These are phyloP conservation scores for Odobenus rosmarus DNA, from an alignment of 2,113 vertebrate genomes.

Conservation along the genomic window DNA sequence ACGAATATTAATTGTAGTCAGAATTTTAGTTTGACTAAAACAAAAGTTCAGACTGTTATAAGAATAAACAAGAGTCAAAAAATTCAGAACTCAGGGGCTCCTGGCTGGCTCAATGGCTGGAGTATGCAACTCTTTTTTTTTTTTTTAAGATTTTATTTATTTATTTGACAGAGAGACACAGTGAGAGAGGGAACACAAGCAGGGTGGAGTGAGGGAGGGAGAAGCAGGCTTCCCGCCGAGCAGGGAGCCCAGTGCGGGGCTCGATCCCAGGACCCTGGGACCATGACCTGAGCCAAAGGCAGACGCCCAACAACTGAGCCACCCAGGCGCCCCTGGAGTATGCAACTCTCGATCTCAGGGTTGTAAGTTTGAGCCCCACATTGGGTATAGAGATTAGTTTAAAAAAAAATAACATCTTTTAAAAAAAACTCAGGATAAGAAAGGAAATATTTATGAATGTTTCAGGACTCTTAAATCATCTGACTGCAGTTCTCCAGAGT, in stretches of 20 bases:
- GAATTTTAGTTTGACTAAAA: background rate
- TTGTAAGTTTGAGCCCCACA: background rate
- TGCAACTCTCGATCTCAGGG: background rate
- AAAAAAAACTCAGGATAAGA: conserved; percentile 30
- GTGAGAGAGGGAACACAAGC: too few species aligned
- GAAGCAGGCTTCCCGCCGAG: too few species aligned
- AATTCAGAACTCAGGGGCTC: background rate
- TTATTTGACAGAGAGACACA: too few species aligned
- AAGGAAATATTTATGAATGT: conserved; percentile 18
- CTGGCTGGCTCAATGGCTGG: background rate
- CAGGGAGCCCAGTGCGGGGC: too few species aligned
- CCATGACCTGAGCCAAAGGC: too few species aligned
- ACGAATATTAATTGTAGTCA: background rate
- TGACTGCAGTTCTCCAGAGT: background rate
- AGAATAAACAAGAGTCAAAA: background rate
- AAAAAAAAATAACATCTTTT: background rate
- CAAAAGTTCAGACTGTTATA: background rate
- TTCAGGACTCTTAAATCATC: background rate
- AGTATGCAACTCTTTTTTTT: background rate
- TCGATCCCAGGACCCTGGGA: too few species aligned
- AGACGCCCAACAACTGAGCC: too few species aligned
- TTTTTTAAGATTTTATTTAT: too few species aligned
- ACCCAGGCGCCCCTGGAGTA: background rate
- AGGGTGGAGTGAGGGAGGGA: too few species aligned
- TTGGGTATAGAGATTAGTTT: background rate